Base-by-base conservation (phyloP, 2,113 vertebrate genomes). In the Lichenostomus cassidix region DNA sequence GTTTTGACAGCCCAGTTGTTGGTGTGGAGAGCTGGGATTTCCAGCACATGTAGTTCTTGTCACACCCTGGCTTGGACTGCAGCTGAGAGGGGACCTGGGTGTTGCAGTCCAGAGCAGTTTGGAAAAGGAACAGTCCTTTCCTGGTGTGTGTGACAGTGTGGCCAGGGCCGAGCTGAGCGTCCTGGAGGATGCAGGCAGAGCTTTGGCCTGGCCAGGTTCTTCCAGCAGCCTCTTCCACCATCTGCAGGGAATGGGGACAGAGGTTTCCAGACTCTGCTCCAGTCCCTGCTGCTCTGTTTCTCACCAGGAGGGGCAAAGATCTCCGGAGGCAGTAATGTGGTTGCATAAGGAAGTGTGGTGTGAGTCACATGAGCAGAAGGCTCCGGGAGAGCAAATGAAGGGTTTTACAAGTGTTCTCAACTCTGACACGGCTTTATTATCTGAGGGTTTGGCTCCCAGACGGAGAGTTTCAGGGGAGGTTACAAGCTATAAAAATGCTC, bases 31-130 rank as follows among this genome's bases (percentile, higher is more conserved):
- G 47, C 37, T 2, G 8, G 9, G 2, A 50, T 75, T 93, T 52
- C 69, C 56, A 27, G 39, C 0, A 1, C 47, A 2, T 0, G 3
- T 17, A 1, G 56, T 42, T 82, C 46, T 2, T 79, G 10, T 35
- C 0, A 0, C 46, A 39, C 35, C 52, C 56, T 21, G 35, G 7
- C 64, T 78, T 20, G 58, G 33, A 6, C 31, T 63, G 60, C 47
- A 62, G 35, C 50, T 69, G 64, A n/a, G 60, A 55, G 20, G 37
- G 28, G 35, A 4, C 8, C 19, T 4, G 19, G 28, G 9, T 55
- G 27, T 25, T 46, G 35, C 75, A 59, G 56, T 19, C 39, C 19
- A 12, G 64, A 77, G 73, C 56, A 21, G 3, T 17, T 42, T 53
- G 56, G 39, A 63, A 67, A 67, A 76, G 68, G 69, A 90, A 7